Conservation (phyloP, 2,888 invertebrate species). For the Magallana nippona region DNA sequence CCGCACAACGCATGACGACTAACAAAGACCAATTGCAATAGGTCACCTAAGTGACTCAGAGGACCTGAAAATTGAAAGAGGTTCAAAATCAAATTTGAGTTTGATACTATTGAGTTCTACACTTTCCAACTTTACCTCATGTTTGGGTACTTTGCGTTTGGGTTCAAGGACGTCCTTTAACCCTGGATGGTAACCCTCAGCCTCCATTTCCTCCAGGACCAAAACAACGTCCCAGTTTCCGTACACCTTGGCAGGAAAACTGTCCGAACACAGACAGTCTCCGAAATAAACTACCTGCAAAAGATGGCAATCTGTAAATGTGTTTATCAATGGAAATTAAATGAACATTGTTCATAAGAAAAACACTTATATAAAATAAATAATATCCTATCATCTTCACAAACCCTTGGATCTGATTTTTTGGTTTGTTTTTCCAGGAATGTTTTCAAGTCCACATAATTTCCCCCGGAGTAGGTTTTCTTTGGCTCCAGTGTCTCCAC, state of each 20-base stretch:
- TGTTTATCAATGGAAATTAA: too few species aligned
- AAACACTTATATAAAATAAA: too few species aligned
- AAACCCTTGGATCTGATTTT: conserved; percentile 81
- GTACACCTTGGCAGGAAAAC: conserved; percentile 85
- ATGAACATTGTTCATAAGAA: too few species aligned
- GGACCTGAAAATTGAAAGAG: too few species aligned
- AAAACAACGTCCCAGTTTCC: conserved; percentile 86
- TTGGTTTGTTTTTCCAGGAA: conserved; percentile 85
- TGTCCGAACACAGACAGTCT: conserved; percentile 89
- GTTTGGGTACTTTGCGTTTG: conserved; percentile 23
- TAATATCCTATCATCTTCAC: not conserved
- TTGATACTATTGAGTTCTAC: too few species aligned
- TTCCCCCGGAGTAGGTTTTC: conserved; percentile 79
- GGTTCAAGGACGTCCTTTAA: conserved; percentile 46
- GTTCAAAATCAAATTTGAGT: too few species aligned
- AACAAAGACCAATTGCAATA: too few species aligned
- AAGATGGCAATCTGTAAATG: not conserved
- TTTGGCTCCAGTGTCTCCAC: conserved; percentile 81
- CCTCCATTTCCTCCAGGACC: conserved; percentile 86
- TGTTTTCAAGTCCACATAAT: conserved; percentile 74
- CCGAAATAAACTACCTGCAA: conserved; percentile 86
- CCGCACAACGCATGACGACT: too few species aligned
- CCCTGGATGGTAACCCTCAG: conserved; percentile 81
- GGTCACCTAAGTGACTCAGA: too few species aligned
- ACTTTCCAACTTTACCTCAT: not conserved